A percentile compares a stretch with the other conserved stretches of the same genome.
phyloP scores from a whole-genome alignment of 2,113 vertebrate genomes.

The Chaetodon auriga region DNA sequence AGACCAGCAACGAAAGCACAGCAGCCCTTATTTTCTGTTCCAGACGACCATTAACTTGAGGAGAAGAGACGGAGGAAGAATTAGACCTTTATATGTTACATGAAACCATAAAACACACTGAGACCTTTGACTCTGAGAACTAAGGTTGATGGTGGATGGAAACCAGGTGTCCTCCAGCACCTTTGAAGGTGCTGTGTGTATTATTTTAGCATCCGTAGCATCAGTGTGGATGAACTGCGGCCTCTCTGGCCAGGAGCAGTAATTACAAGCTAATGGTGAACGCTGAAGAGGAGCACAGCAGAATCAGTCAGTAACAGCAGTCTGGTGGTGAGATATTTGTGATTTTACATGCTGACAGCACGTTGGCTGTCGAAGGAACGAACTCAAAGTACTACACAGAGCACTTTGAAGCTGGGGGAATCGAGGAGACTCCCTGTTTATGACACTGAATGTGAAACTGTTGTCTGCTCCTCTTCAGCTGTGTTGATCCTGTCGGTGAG shows the following conservation, averaged over 20 bases:
- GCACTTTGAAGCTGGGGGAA: conserved; percentile 19
- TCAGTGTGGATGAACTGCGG: background rate
- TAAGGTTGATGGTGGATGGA: background rate
- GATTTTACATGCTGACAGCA: too few relatives aligned
- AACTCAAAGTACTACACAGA: conserved; percentile 38
- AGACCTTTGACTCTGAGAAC: background rate
- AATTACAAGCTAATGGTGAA: background rate
- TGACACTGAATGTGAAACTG: conserved; percentile 50
- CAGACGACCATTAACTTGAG: background rate
- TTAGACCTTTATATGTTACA: conserved; percentile 13
- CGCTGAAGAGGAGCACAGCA: background rate
- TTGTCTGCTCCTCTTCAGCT: background rate
- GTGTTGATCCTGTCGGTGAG: background rate
- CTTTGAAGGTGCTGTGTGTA: conserved; percentile 39
- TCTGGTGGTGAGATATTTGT: too few relatives aligned
- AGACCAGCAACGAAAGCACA: conserved; percentile 40
- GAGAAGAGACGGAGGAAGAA: background rate
- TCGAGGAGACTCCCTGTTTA: background rate
- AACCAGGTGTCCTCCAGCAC: conserved; percentile 13
- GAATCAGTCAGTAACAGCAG: background rate
- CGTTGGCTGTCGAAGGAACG: too few relatives aligned
- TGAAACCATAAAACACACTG: conserved; percentile 7
- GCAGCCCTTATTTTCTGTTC: background rate
- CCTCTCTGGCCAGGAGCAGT: background rate
- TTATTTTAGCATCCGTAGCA: conserved; percentile 21